Evolutionary conservation across 2,113 vertebrate species (phyloP).

Genomic region (Ariopsis seemanni): DNA sequence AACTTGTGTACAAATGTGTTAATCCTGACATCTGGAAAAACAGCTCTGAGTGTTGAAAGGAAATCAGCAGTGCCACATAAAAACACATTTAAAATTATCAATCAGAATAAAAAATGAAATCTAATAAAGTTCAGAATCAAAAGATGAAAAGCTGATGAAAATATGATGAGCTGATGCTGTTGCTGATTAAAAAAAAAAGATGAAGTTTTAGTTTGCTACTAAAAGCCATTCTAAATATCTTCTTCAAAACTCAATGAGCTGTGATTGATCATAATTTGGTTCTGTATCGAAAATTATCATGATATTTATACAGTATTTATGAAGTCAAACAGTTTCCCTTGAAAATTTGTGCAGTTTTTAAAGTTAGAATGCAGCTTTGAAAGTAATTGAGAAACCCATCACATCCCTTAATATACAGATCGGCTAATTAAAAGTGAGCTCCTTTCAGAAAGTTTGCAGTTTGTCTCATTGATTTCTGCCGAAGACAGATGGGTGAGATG

Average conservation of each 20-base stretch:
- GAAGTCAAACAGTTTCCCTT: not conserved
- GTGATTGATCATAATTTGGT: not conserved
- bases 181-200: not conserved
- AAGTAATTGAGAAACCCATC: not conserved
- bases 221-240: not conserved
- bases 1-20: not conserved
- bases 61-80: not conserved
- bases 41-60: not conserved
- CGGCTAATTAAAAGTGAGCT: slow-evolving; percentile 30
- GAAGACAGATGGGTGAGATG: slow-evolving; percentile 29
- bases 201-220: not conserved
- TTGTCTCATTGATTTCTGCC: slow-evolving; percentile 30
- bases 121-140: not conserved
- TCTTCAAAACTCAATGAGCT: not conserved
- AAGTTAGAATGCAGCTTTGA: slow-evolving; percentile 5
- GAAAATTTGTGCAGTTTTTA: not conserved
- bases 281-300: too few relatives aligned
- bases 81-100: not conserved
- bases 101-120: not conserved
- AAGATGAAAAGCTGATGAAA: not conserved
- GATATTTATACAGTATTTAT: not conserved
- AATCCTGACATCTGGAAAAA: not conserved
- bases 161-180: not conserved
- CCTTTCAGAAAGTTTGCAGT: slow-evolving; percentile 21
- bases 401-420: slow-evolving; percentile 6